Base-by-base conservation (phyloP, 2,113 vertebrate genomes). In the Alces alces region DNA sequence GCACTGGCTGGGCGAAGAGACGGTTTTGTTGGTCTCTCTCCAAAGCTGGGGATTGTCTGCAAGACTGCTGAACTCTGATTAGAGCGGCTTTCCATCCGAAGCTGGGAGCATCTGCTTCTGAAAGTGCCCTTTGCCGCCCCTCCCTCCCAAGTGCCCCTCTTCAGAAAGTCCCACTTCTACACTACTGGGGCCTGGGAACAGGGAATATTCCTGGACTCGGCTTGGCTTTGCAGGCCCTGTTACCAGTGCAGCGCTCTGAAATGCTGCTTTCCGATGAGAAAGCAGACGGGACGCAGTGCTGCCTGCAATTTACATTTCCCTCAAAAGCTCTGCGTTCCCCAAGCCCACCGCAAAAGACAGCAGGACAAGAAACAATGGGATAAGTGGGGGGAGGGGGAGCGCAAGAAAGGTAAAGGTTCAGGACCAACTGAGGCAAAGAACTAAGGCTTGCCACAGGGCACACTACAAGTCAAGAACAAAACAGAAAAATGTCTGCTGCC, bases 81-180 rank as follows among this genome's bases (percentile, higher is more conserved):
- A 97, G 90, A 97, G 98, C 96, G 96, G 98, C 97, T 98, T 99
- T 98, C 98, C 98, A 98, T 98, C 73, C 15, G 95, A 98, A 97
- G 98, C 64, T 94, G 95, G 98, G 98, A 98, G 98, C 99, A 98
- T 99, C 98, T 99, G 98, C 97, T 99, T 98, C 94, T 96, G 96
- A 98, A 98, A 96, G 94, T 94, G 96, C 92, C 91, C 97, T 92
- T 95, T 50, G 70, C 98, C 94, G 58, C 93, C 76, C 66, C 90
- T 28, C 97, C 52, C 80, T 96, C n/a, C 10, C 88, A 80, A 91
- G 84, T 96, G 98, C 97, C 98, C 89, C 96, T 98, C 98, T 98
- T 98, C 98, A 97, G 93, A 98, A 97, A 98, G 93, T 95, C 95
- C 96, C 96, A 98, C 91, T 97, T 98, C 97, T 78, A 14, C 98